Evolutionary conservation across 2,797 vertebrate genomes (phyloP).

Genomic region (Acropternis orthonyx): DNA sequence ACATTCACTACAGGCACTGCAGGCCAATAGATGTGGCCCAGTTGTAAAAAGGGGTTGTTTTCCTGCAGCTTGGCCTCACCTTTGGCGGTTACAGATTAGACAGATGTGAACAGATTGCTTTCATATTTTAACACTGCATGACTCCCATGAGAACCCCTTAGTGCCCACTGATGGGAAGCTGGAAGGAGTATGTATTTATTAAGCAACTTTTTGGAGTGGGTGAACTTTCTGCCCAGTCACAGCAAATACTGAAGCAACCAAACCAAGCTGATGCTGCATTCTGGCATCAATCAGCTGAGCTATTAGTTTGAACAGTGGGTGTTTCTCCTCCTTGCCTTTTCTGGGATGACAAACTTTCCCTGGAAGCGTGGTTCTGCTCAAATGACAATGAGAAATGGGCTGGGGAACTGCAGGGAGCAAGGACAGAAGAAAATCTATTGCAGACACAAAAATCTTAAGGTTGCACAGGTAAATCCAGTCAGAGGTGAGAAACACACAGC

Average conservation of each 20-base stretch:
- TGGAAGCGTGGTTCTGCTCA: background rate
- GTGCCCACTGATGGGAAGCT: background rate
- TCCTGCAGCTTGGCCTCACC: background rate
- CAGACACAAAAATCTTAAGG: conserved; percentile 29
- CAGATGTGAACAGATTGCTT: background rate
- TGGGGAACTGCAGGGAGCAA: conserved; percentile 20
- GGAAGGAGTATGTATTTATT: background rate
- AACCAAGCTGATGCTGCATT: background rate
- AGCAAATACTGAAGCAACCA: background rate
- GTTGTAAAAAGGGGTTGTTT: background rate
- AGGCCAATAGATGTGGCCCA: background rate
- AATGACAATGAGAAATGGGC: conserved; percentile 56
- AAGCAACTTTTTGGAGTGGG: background rate
- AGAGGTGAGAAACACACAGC: background rate
- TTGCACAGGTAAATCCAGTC: conserved; percentile 13
- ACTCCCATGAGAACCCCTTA: background rate
- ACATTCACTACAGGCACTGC: background rate
- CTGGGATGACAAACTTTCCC: conserved; percentile 38
- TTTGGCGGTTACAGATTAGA: background rate
- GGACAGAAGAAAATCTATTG: conserved; percentile 40
- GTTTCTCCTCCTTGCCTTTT: conserved; percentile 39
- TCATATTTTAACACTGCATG: background rate
- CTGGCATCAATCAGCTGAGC: conserved; percentile 8
- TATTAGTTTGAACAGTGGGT: conserved; percentile 1
- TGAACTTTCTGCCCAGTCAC: background rate